Evolutionary conservation across 2,113 vertebrate genomes (phyloP).

Genomic region (Melanerpes aurifrons): DNA sequence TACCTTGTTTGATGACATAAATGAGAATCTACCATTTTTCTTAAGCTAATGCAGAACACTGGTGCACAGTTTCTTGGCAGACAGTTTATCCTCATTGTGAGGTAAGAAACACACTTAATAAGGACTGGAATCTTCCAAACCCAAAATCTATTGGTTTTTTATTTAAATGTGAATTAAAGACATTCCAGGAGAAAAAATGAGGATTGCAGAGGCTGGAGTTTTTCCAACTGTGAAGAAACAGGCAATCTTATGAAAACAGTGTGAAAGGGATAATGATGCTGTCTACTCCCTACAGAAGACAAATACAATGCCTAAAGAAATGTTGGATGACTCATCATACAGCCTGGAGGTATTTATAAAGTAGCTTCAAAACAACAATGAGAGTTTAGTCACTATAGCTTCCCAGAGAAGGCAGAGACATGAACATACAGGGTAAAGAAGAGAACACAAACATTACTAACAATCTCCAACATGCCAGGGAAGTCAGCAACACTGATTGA

Average conservation of each 20-base stretch:
- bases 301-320: slow-evolving; percentile 13
- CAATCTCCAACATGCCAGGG: neutral
- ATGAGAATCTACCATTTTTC: neutral
- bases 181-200: neutral
- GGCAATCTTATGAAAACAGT: neutral
- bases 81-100: neutral
- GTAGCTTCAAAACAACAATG: slow-evolving; percentile 2
- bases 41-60: neutral
- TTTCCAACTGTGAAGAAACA: neutral
- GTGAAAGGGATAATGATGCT: neutral
- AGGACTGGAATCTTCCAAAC: neutral
- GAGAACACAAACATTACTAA: neutral
- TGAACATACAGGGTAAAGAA: neutral
- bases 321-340: slow-evolving; percentile 15
- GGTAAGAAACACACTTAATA: neutral
- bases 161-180: neutral
- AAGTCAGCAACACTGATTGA: neutral
- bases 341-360: slow-evolving; percentile 15
- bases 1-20: neutral
- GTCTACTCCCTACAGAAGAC: neutral
- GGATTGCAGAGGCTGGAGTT: neutral
- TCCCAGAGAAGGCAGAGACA: neutral
- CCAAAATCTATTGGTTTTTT: neutral
- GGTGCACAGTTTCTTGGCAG: neutral
- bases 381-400: neutral